Conservation (phyloP, 2,797 vertebrate genomes). For the Mus spretus region DNA sequence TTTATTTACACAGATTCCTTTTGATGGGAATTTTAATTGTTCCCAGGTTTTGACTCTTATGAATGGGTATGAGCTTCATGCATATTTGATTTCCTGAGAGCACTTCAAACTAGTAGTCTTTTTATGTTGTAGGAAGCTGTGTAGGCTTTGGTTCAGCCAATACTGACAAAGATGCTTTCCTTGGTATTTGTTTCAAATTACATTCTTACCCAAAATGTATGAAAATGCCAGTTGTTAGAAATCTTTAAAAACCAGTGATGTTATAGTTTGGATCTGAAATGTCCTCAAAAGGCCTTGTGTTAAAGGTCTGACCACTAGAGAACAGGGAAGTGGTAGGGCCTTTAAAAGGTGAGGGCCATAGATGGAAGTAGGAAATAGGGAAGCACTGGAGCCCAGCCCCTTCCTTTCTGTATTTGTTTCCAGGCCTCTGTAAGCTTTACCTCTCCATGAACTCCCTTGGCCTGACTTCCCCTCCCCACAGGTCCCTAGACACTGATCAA, state of each 20-base stretch:
- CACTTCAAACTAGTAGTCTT: not conserved
- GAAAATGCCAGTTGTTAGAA: not conserved
- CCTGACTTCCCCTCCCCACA: not conserved
- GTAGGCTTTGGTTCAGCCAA: not conserved
- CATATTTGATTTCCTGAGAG: not conserved
- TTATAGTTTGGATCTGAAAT: not conserved
- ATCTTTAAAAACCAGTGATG: not conserved
- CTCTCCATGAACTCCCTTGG: not conserved
- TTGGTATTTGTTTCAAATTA: not conserved
- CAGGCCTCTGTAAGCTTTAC: not conserved
- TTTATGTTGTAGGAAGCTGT: not conserved
- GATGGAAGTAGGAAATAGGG: not conserved
- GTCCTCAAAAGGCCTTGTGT: not conserved
- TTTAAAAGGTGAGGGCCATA: not conserved
- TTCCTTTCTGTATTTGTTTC: not conserved
- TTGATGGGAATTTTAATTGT: not conserved
- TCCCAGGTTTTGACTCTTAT: not conserved
- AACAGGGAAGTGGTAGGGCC: not conserved
- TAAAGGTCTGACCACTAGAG: too few relatives aligned
- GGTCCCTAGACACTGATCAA: too few relatives aligned
- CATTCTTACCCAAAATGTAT: not conserved
- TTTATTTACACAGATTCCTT: not conserved
- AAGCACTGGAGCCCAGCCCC: not conserved
- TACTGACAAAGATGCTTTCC: not conserved
- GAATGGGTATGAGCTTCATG: not conserved